Evolutionary conservation across 2,797 vertebrate species (phyloP).

Genomic region (Phrynocephalus forsythii): DNA sequence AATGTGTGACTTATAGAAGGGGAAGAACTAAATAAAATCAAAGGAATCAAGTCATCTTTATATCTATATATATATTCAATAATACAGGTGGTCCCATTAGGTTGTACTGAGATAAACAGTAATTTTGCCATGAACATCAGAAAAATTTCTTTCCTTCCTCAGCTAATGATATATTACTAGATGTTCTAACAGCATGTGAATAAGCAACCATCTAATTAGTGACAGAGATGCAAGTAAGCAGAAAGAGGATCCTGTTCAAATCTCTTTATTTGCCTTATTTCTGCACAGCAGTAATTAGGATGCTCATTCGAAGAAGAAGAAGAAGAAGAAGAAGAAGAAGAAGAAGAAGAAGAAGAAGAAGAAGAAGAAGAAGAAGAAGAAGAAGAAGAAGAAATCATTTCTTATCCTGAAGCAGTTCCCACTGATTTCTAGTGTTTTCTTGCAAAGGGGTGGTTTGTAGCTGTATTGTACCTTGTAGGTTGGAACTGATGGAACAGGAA

Average conservation of each 20-base stretch:
- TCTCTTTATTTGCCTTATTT: neutral
- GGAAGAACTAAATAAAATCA: neutral
- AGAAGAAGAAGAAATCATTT: too few relatives aligned
- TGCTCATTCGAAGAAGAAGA: neutral
- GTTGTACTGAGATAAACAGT: neutral
- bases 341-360: too few relatives aligned
- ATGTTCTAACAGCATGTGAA: neutral
- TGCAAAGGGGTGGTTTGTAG: neutral
- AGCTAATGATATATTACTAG: neutral
- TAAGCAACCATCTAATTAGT: neutral
- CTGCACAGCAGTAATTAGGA: neutral
- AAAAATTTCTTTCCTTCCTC: neutral
- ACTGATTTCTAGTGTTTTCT: neutral
- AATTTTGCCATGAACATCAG: neutral
- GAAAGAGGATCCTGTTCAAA: neutral
- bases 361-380: too few relatives aligned
- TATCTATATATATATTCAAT: neutral
- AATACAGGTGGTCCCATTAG: neutral
- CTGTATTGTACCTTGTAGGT: neutral
- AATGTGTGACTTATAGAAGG: neutral
- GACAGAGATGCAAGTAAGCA: neutral
- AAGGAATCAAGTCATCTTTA: neutral
- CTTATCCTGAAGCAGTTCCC: too few relatives aligned
- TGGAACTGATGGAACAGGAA: too few relatives aligned
- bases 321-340: too few relatives aligned